Percentiles rank a stretch among this genome's conserved stretches.
phyloP scores from a whole-genome alignment of 1,140 invertebrate species.

The Calliphora vicina region DNA sequence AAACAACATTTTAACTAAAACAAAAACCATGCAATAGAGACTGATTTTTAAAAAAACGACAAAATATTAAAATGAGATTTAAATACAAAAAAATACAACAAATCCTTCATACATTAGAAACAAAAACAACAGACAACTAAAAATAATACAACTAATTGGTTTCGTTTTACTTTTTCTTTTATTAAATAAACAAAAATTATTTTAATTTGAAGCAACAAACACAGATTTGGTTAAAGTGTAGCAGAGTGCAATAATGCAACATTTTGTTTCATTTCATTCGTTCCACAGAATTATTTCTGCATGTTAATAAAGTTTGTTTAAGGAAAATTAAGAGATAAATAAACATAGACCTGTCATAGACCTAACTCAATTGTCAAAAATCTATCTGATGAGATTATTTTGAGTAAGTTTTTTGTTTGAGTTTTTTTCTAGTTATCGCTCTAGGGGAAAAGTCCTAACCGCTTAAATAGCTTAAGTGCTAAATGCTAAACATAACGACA shows the following conservation, averaged over 20 bases:
- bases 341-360: no score
- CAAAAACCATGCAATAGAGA: constrained; percentile 57
- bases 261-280: neutral
- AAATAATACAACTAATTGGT: neutral
- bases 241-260: no score
- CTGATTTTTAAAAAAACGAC: constrained; percentile 58
- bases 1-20: constrained; percentile 39
- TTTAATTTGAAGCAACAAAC: neutral
- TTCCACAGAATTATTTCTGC: no score
- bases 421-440: no score
- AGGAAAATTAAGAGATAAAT: no score
- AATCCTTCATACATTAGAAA: neutral
- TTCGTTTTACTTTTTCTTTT: neutral
- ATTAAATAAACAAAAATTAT: neutral
- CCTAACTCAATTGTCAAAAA: no score
- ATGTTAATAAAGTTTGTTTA: no score
- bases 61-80: constrained; percentile 39
- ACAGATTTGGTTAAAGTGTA: neutral
- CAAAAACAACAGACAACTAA: constrained; percentile 8
- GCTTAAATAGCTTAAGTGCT: no score
- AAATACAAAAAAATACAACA: constrained; percentile 22
- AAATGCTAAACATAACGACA: no score
- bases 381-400: no score
- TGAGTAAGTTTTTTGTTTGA: no score
- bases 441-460: no score